A percentile compares a stretch with the other conserved stretches of the same genome.
Evolutionary conservation across 2,797 vertebrate genomes (phyloP).

Genomic region (Clarias platycephalus): DNA sequence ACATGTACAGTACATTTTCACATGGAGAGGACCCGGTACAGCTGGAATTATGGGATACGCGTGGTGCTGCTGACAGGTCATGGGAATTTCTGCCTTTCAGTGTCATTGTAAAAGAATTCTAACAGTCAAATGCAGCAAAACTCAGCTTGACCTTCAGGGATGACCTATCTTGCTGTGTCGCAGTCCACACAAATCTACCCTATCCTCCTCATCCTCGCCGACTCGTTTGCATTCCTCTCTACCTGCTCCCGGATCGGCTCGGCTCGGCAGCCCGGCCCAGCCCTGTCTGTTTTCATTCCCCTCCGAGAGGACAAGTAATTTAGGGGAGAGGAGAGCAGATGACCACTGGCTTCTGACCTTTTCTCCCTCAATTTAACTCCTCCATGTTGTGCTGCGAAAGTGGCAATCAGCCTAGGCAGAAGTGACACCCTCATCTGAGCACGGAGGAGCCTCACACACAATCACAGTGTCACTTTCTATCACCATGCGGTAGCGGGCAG

Average conservation of each 20-base stretch:
- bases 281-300: slow-evolving; percentile 79
- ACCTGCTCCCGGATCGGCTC: slow-evolving; percentile 65
- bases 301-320: slow-evolving; percentile 72
- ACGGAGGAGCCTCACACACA: slow-evolving; percentile 64
- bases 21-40: background rate
- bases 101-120: background rate
- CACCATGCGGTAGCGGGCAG: slow-evolving; percentile 61
- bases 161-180: slow-evolving; percentile 44
- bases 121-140: slow-evolving; percentile 3
- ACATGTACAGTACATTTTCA: slow-evolving; percentile 7
- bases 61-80: slow-evolving; percentile 24
- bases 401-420: slow-evolving; percentile 76
- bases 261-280: slow-evolving; percentile 58
- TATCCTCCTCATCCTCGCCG: slow-evolving; percentile 47
- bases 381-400: slow-evolving; percentile 64
- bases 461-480: slow-evolving; percentile 77
- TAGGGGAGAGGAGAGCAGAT: slow-evolving; percentile 75
- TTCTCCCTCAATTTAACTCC: slow-evolving; percentile 85
- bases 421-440: slow-evolving; percentile 82
- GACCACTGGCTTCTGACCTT: slow-evolving; percentile 83
- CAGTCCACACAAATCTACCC: slow-evolving; percentile 33
- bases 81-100: slow-evolving; percentile 4
- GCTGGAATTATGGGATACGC: slow-evolving; percentile 10
- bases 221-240: slow-evolving; percentile 62
- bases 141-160: slow-evolving; percentile 55